Evolutionary conservation across 2,888 invertebrate genomes (phyloP), one percentile per base, ranked within the genome.

Genomic region (Pollenia amentaria): DNA sequence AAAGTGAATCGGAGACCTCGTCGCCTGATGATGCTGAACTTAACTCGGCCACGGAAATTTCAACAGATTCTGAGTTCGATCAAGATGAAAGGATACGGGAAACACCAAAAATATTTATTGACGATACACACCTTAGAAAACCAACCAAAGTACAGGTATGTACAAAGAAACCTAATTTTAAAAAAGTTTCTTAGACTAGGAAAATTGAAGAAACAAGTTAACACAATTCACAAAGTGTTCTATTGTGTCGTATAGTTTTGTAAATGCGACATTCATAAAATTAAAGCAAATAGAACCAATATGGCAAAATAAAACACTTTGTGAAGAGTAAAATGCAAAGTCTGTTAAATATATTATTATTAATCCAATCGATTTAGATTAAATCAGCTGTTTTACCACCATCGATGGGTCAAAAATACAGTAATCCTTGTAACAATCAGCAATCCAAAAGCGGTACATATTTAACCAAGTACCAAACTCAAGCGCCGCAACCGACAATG

Each of bases 11-110:
- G 64, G 94, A 94, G 87, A 94, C 94, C 88, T 95, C 95, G 89
- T 95, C 96, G 90, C 95, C 96, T 85, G 95, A 96, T 88, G 96
- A 96, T 89, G 95, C 95, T 90, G 95, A 96, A 89, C 96, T 96
- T 89, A 97, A 97, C 90, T 97, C 97, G 9, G 97, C 97, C 2
- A 98, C 98, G 1, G 98, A 98, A 94, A 98, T 98, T 89, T 97
- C 97, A 67, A 98, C 98, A 0, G 98, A 98, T 94, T 98, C 98
- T 40, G 98, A 98, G 94, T 98, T 98, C 91, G 98, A 97, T 88
- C 96, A 97, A 88, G 97, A 97, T 91, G 96, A 96, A 29, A 95
- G 95, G 1, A 91, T 92, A 81, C 92, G 92, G 38, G 95, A 96
- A 75, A 95, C 96, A 88, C 97, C 97, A 12, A 95, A 96, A 88